Conservation (phyloP, 2,113 vertebrate genomes). For the Rhizomys pruinosus region DNA sequence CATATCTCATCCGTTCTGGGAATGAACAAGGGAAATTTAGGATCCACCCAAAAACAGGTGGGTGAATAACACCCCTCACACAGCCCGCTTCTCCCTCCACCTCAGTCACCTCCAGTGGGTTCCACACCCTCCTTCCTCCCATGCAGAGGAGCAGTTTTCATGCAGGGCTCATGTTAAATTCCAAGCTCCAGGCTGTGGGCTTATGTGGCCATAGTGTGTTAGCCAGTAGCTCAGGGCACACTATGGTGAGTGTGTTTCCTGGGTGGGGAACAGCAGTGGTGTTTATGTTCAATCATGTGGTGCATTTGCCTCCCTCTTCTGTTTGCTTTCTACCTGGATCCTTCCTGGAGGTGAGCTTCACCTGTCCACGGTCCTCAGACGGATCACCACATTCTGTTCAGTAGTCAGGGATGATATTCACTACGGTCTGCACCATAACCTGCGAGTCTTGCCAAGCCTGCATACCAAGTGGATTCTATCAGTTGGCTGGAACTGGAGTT, state of each 20-base stretch:
- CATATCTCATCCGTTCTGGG: constrained; percentile 95
- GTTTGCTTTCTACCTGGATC: background rate
- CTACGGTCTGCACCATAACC: background rate
- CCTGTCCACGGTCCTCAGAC: background rate
- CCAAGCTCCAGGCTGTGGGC: background rate
- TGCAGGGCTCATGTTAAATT: background rate
- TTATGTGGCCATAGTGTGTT: background rate
- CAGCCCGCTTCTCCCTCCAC: background rate
- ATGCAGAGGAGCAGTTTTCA: background rate
- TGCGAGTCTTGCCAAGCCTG: background rate
- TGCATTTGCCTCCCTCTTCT: background rate
- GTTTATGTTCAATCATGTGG: background rate
- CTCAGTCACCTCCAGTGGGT: accelerated
- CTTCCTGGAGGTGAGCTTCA: background rate
- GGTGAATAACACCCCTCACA: constrained; percentile 31
- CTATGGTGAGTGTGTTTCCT: background rate
- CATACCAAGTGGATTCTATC: too few species aligned
- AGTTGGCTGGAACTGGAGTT: accelerated
- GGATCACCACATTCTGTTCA: background rate
- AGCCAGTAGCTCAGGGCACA: background rate
- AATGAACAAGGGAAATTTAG: constrained; percentile 96
- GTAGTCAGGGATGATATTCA: background rate
- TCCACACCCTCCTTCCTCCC: background rate
- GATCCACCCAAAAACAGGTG: constrained; percentile 94
- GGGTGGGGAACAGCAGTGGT: background rate